Evolutionary conservation across 2,113 vertebrate species (phyloP).

Genomic region (Theristicus caerulescens): DNA sequence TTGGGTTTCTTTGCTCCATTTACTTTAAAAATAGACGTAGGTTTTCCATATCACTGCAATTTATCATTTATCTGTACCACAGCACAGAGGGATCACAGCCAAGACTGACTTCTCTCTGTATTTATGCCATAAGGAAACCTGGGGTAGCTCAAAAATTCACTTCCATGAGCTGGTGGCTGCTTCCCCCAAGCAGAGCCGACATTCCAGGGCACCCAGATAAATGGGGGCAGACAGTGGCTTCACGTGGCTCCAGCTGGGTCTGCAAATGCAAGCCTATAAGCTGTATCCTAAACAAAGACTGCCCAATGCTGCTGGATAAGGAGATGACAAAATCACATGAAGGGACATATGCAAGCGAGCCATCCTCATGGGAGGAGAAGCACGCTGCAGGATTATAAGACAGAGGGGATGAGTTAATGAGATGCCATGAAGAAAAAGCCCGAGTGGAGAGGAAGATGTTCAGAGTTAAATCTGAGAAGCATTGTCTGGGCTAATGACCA

Average conservation of each 20-base stretch:
- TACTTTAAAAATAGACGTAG: background rate
- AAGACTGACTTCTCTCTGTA: background rate
- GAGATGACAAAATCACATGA: background rate
- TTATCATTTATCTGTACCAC: background rate
- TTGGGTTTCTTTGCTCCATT: background rate
- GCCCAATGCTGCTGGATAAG: background rate
- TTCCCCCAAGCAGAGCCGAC: background rate
- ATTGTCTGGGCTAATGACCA: background rate
- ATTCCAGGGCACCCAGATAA: background rate
- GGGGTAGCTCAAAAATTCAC: background rate
- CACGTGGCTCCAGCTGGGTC: background rate
- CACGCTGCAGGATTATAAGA: background rate
- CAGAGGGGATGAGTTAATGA: background rate
- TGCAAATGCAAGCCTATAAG: background rate
- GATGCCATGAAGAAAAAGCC: background rate
- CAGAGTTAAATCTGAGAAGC: background rate
- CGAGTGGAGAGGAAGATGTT: background rate
- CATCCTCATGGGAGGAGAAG: background rate
- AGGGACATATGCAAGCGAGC: background rate
- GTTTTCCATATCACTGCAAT: background rate
- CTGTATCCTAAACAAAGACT: background rate
- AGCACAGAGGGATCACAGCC: background rate
- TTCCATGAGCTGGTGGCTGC: background rate
- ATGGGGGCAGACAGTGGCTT: accelerated
- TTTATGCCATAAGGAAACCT: background rate